phyloP scores from a whole-genome alignment of 2,113 vertebrate species.

The Desmodus rotundus region DNA sequence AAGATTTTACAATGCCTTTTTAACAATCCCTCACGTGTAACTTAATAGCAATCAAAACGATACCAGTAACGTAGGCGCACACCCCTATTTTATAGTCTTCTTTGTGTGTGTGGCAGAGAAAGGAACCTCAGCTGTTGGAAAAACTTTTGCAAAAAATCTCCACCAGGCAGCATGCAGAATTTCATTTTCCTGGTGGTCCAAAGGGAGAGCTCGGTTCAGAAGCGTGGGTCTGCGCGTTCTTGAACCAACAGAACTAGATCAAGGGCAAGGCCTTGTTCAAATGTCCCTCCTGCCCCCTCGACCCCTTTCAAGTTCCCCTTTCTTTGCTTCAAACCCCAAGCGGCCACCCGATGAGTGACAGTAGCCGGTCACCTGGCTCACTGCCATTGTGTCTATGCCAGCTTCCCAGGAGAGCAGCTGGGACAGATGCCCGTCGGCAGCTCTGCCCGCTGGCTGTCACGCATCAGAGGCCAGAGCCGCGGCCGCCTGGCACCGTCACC shows the following conservation, averaged over 20 bases:
- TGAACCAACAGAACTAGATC: neutral
- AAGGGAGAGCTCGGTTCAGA: neutral
- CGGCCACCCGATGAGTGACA: neutral
- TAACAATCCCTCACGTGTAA: neutral
- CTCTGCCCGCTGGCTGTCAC: too few relatives aligned
- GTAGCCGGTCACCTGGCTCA: neutral
- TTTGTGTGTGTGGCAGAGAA: neutral
- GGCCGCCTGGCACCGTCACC: too few relatives aligned
- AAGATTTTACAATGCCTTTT: neutral
- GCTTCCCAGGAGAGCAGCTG: neutral
- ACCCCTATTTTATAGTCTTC: neutral
- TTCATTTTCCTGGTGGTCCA: neutral
- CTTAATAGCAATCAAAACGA: neutral
- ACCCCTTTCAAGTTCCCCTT: neutral
- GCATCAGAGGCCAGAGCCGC: too few relatives aligned
- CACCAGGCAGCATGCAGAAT: neutral
- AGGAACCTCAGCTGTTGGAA: neutral
- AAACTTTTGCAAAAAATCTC: neutral
- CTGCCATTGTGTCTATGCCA: neutral
- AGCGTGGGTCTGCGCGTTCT: too few relatives aligned
- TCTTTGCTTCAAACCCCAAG: neutral
- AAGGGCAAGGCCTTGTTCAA: neutral
- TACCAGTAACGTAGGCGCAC: neutral
- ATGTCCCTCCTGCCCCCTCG: neutral
- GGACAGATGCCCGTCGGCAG: conserved; percentile 11